A percentile compares a stretch with the other conserved stretches of the same genome.
Evolutionary conservation across 2,888 invertebrate species (phyloP).

Genomic region (Embidobia sp.): DNA sequence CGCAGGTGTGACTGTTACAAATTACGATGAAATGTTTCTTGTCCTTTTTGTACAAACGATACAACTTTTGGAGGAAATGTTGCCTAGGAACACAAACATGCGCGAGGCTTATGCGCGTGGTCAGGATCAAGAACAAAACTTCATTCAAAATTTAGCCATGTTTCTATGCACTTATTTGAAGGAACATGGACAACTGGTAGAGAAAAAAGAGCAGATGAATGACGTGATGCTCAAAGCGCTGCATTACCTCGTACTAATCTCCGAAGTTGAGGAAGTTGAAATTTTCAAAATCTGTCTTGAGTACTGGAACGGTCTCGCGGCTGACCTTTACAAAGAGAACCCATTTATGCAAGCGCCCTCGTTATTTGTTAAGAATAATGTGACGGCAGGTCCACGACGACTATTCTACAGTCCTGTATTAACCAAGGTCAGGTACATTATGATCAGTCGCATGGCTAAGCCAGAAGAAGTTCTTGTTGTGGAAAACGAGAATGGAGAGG

Average conservation of each 20-base stretch:
- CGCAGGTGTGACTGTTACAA: conserved; percentile 93
- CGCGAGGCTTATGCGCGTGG: conserved; percentile 96
- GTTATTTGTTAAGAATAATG: conserved; percentile 78
- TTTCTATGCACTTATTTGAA: conserved; percentile 98
- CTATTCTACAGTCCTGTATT: conserved; percentile 90
- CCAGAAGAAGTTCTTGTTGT: conserved; percentile 99
- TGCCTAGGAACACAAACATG: conserved; percentile 95
- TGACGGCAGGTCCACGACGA: conserved; percentile 84
- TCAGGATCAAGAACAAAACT: conserved; percentile 98
- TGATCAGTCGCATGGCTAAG: conserved; percentile 99
- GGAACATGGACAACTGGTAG: conserved; percentile 95
- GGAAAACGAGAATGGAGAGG: conserved; percentile 99
- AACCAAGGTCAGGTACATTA: conserved; percentile 95
- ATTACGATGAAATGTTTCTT: conserved; percentile 96
- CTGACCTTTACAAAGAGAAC: conserved; percentile 95
- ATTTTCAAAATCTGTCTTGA: conserved; percentile 99
- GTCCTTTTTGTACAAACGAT: conserved; percentile 95
- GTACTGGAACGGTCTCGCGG: conserved; percentile 97
- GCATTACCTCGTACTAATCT: conserved; percentile 94
- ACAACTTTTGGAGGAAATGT: conserved; percentile 95
- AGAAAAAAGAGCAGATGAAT: conserved; percentile 90
- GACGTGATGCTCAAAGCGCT: conserved; percentile 91
- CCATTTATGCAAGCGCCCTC: conserved; percentile 85
- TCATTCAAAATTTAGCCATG: conserved; percentile 98
- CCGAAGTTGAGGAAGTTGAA: conserved; percentile 99